A percentile compares a stretch with the other conserved stretches of the same genome.
Conservation (phyloP, 2,113 vertebrate genomes). For the Hippolais icterina region DNA sequence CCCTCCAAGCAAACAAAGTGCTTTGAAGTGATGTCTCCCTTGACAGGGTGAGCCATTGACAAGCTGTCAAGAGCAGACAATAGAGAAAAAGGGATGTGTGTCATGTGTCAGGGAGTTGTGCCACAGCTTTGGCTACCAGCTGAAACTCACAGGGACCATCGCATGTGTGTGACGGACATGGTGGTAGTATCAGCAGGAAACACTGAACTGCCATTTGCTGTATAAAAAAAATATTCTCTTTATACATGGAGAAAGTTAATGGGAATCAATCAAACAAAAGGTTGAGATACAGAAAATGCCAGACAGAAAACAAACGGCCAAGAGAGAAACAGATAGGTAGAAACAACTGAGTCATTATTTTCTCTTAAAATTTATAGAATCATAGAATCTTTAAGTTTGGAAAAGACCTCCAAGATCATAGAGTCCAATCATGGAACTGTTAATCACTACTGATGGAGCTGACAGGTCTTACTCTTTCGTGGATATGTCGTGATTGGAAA, state of each 20-base stretch:
- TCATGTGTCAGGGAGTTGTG: not conserved
- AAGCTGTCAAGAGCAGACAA: not conserved
- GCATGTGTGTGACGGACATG: not conserved
- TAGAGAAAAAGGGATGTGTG: not conserved
- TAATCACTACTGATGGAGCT: not conserved
- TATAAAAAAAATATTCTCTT: not conserved
- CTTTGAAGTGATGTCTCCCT: slow-evolving; percentile 12
- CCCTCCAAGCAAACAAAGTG: slow-evolving; percentile 12
- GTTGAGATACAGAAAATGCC: not conserved
- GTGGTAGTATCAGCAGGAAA: not conserved
- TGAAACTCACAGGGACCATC: not conserved
- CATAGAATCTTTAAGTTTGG: no score
- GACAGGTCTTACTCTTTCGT: not conserved
- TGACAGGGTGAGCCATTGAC: not conserved
- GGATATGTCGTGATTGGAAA: not conserved
- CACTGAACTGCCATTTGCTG: not conserved
- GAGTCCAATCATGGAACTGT: not conserved
- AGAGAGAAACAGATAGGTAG: not conserved
- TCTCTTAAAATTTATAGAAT: not conserved
- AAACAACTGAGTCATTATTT: not conserved
- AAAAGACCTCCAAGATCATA: not conserved
- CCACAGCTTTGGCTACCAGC: not conserved
- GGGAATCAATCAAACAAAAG: not conserved
- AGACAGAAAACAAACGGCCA: not conserved
- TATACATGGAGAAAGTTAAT: not conserved